Base-by-base conservation (phyloP, 2,113 vertebrate genomes). In the Sarotherodon lohbergeri region DNA sequence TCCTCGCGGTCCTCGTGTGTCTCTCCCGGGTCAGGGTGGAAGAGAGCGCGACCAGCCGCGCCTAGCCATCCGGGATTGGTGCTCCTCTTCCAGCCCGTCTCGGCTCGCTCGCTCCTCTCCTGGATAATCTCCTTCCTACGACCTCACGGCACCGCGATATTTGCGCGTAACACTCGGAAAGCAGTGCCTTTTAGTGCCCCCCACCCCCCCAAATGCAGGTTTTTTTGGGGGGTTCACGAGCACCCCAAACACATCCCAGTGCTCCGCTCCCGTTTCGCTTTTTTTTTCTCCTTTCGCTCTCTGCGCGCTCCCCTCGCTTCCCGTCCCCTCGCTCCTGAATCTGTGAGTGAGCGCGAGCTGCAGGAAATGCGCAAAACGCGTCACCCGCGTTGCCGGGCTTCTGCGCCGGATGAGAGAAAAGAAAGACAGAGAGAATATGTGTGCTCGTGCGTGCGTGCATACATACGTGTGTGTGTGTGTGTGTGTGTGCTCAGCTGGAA, bases 361-460 rank as follows among this genome's bases (percentile, higher is more conserved):
- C 98, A 99, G 98, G 98, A 99, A 98, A 98, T 99, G 98, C 98
- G 98, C 97, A 98, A 98, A 98, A 97, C 97, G 97, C 98, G 98
- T 99, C 98, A 98, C 96, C 82, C 88, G 87, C 82, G 94, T 91
- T 90, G 92, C 92, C 86, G 87, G 91, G 91, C 88, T 52, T 81
- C 96, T 96, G 96, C 95, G 96, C 97, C 97, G 96, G 96, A 96
- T 96, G 96, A 97, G 96, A 96, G 96, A 96, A 94, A 88, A 80
- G 66, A 61, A 81, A 78, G 79, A 82, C 55, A 43, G 73, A 68
- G 71, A 22, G 55, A 24, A 81, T 13, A 52, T n/a, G 32, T 39
- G 48, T 32, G 84, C 5, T 61, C 32, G 80, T 68, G 78, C 32
- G 39, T 16, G 63, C 2, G 5, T 9, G 7, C 12, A n/a, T 16